Conservation (phyloP, 2,797 vertebrate genomes). For the Parauchenoglanis ngamensis region DNA sequence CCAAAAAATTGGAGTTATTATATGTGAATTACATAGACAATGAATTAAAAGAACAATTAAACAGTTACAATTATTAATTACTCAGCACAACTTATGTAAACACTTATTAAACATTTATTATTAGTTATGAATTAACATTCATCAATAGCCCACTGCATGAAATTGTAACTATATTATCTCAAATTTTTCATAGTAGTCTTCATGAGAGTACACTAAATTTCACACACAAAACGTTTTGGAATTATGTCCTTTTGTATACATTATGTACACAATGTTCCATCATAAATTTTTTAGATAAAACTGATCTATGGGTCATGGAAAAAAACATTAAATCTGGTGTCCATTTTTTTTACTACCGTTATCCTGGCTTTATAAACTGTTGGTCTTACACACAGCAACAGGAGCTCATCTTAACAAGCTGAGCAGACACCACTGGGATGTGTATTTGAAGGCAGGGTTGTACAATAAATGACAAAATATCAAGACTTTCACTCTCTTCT, state of each 20-base stretch:
- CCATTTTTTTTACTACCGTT: not conserved
- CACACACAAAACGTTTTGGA: not conserved
- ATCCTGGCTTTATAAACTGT: not conserved
- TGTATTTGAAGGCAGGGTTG: slow-evolving; percentile 29
- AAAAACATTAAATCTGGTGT: not conserved
- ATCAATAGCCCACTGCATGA: not conserved
- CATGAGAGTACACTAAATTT: not conserved
- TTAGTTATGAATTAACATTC: not conserved
- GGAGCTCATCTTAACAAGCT: not conserved
- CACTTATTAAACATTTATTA: not conserved
- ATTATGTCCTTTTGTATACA: not conserved
- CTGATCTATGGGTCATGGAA: not conserved
- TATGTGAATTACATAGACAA: not conserved
- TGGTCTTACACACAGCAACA: not conserved
- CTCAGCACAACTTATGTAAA: not conserved
- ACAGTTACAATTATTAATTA: not conserved
- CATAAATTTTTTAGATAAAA: not conserved
- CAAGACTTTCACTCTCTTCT: slow-evolving; percentile 19
- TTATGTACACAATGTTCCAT: not conserved
- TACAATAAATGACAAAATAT: slow-evolving; percentile 43
- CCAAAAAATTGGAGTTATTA: not conserved
- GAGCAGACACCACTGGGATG: slow-evolving; percentile 3
- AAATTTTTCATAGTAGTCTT: not conserved
- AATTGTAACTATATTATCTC: not conserved
- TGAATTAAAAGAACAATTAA: not conserved